These are phyloP conservation scores for Enteromius argenteus DNA, from an alignment of 2,797 vertebrate genomes.

Conservation along the genomic window DNA sequence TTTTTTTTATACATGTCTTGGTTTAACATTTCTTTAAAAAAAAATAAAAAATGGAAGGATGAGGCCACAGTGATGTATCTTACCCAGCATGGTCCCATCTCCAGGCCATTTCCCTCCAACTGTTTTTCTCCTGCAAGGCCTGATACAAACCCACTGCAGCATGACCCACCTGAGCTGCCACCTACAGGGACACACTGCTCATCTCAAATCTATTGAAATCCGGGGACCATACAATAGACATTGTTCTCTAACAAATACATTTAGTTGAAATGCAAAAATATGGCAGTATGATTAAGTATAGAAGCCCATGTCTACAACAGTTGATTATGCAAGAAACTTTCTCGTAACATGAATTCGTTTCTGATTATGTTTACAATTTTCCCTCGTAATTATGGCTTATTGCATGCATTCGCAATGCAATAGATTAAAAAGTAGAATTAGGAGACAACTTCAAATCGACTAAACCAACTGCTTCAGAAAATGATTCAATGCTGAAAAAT, in stretches of 20 bases:
- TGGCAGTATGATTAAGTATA: background rate
- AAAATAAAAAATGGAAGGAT: background rate
- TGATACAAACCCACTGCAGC: slow-evolving; percentile 85
- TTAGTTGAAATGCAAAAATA: background rate
- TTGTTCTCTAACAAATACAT: background rate
- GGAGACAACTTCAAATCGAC: background rate
- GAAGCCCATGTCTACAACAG: background rate
- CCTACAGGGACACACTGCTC: slow-evolving; percentile 67
- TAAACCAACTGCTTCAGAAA: background rate
- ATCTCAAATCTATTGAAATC: slow-evolving; percentile 3
- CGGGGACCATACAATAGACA: background rate
- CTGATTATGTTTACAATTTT: background rate
- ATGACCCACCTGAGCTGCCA: slow-evolving; percentile 86
- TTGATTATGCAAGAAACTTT: too few relatives aligned
- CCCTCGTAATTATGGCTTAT: background rate
- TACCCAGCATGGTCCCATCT: slow-evolving; percentile 87
- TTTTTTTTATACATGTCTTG: background rate
- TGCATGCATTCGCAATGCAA: background rate
- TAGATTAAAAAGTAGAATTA: background rate
- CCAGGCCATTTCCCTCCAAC: slow-evolving; percentile 83
- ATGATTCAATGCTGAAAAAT: background rate
- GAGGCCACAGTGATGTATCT: slow-evolving; percentile 47
- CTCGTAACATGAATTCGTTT: background rate
- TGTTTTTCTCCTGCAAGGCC: slow-evolving; percentile 81
- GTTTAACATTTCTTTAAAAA: background rate